A percentile compares a stretch with the other conserved stretches of the same genome.
phyloP scores from a whole-genome alignment of 1,140 invertebrate species.

The Archivesica marissinica region DNA sequence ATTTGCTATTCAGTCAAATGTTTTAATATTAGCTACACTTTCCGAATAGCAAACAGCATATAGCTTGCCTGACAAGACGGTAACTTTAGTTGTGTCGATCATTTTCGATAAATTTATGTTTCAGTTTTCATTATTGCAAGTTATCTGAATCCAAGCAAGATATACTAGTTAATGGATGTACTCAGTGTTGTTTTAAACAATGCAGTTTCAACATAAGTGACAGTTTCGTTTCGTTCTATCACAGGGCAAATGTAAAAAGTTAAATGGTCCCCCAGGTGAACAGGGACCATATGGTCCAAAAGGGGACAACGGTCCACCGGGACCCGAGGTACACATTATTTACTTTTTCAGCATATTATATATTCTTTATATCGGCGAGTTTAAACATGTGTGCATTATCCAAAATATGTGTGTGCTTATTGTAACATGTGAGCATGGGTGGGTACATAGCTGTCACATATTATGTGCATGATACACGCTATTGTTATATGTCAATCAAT shows the following conservation, averaged over 20 bases:
- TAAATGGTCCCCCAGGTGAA: conserved; percentile 55
- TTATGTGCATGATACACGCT: neutral
- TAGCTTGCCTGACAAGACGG: no score
- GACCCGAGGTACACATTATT: conserved; percentile 53
- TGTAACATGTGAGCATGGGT: neutral
- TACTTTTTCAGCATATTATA: conserved; percentile 15
- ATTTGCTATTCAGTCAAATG: no score
- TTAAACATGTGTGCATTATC: conserved; percentile 51
- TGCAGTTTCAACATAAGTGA: no score
- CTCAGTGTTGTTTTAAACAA: no score
- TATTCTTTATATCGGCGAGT: neutral
- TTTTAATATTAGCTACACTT: no score
- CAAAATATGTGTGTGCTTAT: neutral
- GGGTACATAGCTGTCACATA: neutral
- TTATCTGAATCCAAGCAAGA: no score
- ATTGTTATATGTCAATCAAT: neutral
- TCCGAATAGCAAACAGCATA: no score
- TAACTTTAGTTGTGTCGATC: no score
- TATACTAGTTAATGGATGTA: no score
- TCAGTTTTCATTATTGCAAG: no score
- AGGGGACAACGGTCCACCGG: conserved; percentile 63
- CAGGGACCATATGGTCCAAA: conserved; percentile 63
- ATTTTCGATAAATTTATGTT: no score
- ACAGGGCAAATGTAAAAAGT: conserved; percentile 58
- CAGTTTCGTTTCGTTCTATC: conserved; percentile 13